Base-by-base conservation (phyloP, 2,113 vertebrate species). In the Setophaga petechia region DNA sequence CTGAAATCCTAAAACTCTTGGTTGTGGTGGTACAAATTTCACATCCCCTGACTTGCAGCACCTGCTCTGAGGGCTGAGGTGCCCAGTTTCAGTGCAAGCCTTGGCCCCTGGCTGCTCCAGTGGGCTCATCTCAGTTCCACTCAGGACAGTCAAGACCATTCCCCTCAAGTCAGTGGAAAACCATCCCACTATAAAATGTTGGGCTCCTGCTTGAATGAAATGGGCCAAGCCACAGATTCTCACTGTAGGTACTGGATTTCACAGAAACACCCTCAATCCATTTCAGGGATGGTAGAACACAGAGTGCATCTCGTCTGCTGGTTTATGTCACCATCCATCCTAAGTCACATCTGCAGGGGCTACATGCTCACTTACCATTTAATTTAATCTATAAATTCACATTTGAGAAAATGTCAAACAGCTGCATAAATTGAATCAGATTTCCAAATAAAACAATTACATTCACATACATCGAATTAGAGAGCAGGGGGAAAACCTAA, bases 381-480 rank as follows among this genome's bases (percentile, higher is more conserved):
- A 30, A 82, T 87, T 87, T 0, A 84, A 77, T 47, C 75, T 83
- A 66, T 18, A 65, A 25, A 62, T 74, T 57, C 51, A 30, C 39
- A n/a, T 83, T 59, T 73, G n/a, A 92, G 84, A 94, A 74, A 73
- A 31, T 37, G 87, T 73, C 66, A 57, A 62, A 66, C 49, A 31
- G 67, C 77, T 63, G 33, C 24, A n/a, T 35, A 47, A 88, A 84
- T 49, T 24, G 47, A 77, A 81, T 86, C 59, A 74, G 31, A 93
- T 81, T 94, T 95, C 93, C 37, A 94, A 84, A 66, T 73, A 87
- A 84, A 92, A 66, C 41, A 49, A 87, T 84, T 87, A 84, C 12
- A 55, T 39, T 66, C 39, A 79, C 33, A 65, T 35, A 77, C 39
- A 47, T 72, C 72, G n/a, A 65, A 54, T 52, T 28, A 82, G 22